Conservation (phyloP, 2,888 invertebrate genomes). For the Sinotaia quadrata region DNA sequence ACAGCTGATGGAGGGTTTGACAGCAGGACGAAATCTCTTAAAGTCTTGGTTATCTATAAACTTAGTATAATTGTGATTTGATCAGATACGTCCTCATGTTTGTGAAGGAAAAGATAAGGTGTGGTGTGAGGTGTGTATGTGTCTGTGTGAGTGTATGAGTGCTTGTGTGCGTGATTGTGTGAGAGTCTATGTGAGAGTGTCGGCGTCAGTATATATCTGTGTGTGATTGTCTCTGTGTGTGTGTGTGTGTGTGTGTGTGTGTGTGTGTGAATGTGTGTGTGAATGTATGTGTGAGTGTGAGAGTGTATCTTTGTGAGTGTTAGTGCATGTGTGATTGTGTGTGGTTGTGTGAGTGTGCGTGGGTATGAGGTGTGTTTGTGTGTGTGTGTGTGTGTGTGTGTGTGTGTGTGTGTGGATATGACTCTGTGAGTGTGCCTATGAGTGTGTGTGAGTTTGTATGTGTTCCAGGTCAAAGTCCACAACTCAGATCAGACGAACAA, state of each 20-base stretch:
- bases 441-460: not conserved
- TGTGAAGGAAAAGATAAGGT: not conserved
- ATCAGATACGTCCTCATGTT: too few relatives aligned
- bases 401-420: not conserved
- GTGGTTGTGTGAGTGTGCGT: not conserved
- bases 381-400: slow-evolving; percentile 15
- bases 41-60: too few relatives aligned
- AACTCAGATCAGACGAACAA: too few relatives aligned
- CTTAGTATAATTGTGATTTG: too few relatives aligned
- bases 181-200: not conserved
- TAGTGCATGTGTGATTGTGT: not conserved
- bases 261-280: not conserved
- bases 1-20: too few relatives aligned
- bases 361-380: not conserved
- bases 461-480: too few relatives aligned
- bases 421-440: too few relatives aligned
- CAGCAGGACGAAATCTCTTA: too few relatives aligned
- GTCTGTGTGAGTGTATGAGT: not conserved
- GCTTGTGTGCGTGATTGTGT: slow-evolving; percentile 9
- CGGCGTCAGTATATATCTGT: not conserved
- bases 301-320: not conserved
- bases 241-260: slow-evolving; percentile 4
- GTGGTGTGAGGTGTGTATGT: not conserved
- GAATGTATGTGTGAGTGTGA: not conserved
- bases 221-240: slow-evolving; percentile 4